Conservation (phyloP, 2,113 vertebrate genomes). For the Cyanoliseus patagonus region DNA sequence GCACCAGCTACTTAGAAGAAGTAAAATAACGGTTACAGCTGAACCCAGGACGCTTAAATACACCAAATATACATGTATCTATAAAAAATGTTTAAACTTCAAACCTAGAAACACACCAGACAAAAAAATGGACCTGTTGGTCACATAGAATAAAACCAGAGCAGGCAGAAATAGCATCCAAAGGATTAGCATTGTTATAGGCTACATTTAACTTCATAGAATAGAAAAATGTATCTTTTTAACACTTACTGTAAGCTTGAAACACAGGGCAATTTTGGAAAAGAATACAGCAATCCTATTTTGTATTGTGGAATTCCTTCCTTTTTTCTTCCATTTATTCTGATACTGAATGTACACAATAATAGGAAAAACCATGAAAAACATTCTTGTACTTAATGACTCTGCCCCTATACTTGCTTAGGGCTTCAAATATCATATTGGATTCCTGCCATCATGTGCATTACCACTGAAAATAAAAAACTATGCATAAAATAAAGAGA, state of each 20-base stretch:
- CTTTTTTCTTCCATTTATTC: not conserved
- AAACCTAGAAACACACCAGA: not conserved
- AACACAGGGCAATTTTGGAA: not conserved
- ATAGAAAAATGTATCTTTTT: not conserved
- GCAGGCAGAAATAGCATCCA: not conserved
- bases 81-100: not conserved
- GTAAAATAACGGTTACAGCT: not conserved
- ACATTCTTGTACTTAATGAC: not conserved
- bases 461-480: conserved; percentile 29
- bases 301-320: not conserved
- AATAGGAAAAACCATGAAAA: not conserved
- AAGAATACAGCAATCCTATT: not conserved
- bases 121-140: not conserved
- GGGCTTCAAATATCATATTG: conserved; percentile 22
- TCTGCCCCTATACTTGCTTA: not conserved
- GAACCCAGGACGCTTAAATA: not conserved
- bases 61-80: not conserved
- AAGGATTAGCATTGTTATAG: not conserved
- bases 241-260: not conserved
- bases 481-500: not conserved
- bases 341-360: not conserved
- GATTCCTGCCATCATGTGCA: conserved; percentile 6
- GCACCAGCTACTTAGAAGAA: not conserved
- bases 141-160: not conserved
- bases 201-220: not conserved